Evolutionary conservation across 2,888 invertebrate species (phyloP).

Genomic region (Mesopsocus fuscifrons): DNA sequence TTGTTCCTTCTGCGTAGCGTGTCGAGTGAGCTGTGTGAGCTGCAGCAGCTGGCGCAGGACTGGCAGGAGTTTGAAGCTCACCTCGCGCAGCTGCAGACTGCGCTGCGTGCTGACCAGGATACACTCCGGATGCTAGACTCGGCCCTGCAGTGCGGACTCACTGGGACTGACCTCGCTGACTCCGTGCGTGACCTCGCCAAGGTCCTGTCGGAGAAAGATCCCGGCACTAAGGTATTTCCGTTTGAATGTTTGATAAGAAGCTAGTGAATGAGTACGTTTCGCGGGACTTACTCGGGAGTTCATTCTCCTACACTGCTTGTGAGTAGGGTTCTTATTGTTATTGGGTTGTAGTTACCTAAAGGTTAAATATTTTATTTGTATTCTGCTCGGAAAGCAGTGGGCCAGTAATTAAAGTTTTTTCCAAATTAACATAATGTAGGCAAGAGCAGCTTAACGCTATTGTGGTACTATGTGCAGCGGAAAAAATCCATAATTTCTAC

Average conservation of each 20-base stretch:
- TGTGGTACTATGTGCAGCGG: too few relatives aligned
- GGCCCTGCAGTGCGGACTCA: conserved; percentile 26
- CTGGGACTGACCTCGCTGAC: conserved; percentile 29
- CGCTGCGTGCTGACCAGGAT: conserved; percentile 49
- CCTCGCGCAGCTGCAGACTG: conserved; percentile 54
- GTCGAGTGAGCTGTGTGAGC: conserved; percentile 45
- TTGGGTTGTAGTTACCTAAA: too few relatives aligned
- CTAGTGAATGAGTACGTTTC: too few relatives aligned
- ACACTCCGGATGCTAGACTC: conserved; percentile 32
- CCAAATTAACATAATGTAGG: too few relatives aligned
- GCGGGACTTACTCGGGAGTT: too few relatives aligned
- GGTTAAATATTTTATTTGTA: too few relatives aligned
- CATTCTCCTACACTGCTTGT: too few relatives aligned
- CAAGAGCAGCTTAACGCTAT: too few relatives aligned
- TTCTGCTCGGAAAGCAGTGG: too few relatives aligned
- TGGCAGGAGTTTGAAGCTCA: conserved; percentile 63
- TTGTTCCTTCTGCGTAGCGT: conserved; percentile 32
- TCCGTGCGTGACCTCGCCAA: conserved; percentile 37
- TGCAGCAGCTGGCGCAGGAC: conserved; percentile 48
- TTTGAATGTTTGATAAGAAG: conserved; percentile 6
- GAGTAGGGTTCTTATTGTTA: too few relatives aligned
- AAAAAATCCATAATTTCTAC: too few relatives aligned
- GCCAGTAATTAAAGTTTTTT: too few relatives aligned
- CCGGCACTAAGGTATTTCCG: conserved; percentile 1
- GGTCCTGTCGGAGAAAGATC: conserved; percentile 31